phyloP scores from a whole-genome alignment of 2,888 invertebrate species.

The Drosophila basisetae region DNA sequence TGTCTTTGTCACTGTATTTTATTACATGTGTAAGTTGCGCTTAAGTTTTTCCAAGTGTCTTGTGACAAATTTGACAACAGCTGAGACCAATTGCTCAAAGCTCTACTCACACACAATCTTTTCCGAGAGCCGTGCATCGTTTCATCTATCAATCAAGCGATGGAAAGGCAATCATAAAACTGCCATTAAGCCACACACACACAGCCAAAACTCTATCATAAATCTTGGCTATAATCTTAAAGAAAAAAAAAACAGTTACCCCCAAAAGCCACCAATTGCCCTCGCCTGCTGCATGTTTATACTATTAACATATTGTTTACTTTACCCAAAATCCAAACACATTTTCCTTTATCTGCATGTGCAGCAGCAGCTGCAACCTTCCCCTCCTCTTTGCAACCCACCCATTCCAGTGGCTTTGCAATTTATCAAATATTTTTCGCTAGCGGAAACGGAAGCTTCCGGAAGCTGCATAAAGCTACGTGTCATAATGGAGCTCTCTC shows the following conservation, averaged over 20 bases:
- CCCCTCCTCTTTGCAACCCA: not conserved
- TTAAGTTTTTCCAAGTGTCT: conserved; percentile 66
- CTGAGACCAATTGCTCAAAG: conserved; percentile 73
- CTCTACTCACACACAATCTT: conserved; percentile 17
- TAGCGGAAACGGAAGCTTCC: conserved; percentile 71
- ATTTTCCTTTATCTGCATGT: conserved; percentile 73
- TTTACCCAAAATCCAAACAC: conserved; percentile 58
- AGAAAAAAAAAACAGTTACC: conserved; percentile 58
- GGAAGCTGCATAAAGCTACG: conserved; percentile 71
- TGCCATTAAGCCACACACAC: conserved; percentile 69
- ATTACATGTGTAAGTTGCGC: conserved; percentile 78
- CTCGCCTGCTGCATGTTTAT: conserved; percentile 22
- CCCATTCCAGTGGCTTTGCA: conserved; percentile 58
- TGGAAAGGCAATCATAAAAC: conserved; percentile 75
- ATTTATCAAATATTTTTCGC: conserved; percentile 70
- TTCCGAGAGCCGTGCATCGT: conserved; percentile 42
- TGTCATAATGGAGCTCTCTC: conserved; percentile 55
- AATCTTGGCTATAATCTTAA: conserved; percentile 74
- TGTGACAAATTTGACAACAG: conserved; percentile 80
- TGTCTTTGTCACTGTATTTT: conserved; percentile 56
- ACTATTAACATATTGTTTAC: conserved; percentile 79
- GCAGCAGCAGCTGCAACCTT: conserved; percentile 39
- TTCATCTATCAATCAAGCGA: conserved; percentile 68
- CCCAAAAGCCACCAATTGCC: not conserved
- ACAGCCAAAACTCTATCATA: conserved; percentile 62